Percentiles rank a stretch among this genome's conserved stretches.
Conservation (phyloP, 1,140 invertebrate species). For the Acromyrmex charruanus region DNA sequence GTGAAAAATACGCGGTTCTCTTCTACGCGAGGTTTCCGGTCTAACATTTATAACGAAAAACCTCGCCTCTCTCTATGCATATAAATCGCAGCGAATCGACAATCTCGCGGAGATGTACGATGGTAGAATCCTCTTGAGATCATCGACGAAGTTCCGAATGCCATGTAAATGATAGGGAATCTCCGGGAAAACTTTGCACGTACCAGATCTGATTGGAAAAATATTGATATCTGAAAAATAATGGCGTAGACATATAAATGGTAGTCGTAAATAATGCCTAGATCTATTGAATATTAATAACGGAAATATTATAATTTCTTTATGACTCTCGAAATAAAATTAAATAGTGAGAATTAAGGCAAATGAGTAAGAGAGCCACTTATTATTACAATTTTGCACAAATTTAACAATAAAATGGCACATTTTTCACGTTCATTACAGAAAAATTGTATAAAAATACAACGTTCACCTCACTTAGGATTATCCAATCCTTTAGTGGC, state of each 20-base stretch:
- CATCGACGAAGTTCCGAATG: constrained; percentile 4
- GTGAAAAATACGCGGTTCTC: constrained; percentile 16
- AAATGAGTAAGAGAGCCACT: no score
- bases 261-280: not conserved
- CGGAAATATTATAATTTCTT: no score
- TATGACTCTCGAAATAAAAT: no score
- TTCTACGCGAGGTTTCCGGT: not conserved
- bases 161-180: constrained; percentile 10
- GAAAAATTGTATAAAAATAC: no score
- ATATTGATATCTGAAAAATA: not conserved
- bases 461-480: no score
- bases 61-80: not conserved
- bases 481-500: no score
- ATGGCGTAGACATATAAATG: not conserved
- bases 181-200: not conserved
- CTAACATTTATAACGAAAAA: constrained; percentile 44
- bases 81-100: constrained; percentile 52
- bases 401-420: no score
- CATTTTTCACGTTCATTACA: no score
- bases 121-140: constrained; percentile 21
- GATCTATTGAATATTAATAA: not conserved
- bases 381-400: no score
- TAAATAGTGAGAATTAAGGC: no score
- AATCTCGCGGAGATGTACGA: not conserved
- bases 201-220: not conserved